These are phyloP conservation scores for Aspidoscelis tigris DNA, from an alignment of 2,113 vertebrate genomes.

Conservation along the genomic window DNA sequence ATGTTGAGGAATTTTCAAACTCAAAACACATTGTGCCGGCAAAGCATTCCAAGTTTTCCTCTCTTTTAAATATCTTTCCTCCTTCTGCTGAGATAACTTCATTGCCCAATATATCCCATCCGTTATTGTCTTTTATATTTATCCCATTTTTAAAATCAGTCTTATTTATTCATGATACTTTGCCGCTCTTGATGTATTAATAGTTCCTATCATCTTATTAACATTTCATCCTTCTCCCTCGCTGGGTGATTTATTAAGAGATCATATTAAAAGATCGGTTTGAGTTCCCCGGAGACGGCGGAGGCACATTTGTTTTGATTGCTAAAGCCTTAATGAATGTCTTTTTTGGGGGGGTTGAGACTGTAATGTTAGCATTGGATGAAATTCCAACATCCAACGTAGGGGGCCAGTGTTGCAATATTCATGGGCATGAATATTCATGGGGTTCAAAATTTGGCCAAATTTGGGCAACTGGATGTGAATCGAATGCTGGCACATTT, in stretches of 20 bases:
- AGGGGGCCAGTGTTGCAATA: neutral
- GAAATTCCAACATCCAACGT: neutral
- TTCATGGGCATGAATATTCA: too few species aligned
- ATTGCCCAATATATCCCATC: neutral
- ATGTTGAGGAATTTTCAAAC: neutral
- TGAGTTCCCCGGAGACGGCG: neutral
- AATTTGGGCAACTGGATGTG: too few species aligned
- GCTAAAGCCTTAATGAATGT: neutral
- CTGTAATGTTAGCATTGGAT: neutral
- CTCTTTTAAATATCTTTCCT: too few species aligned
- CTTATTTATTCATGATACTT: constrained; percentile 14
- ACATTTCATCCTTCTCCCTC: constrained; percentile 5
- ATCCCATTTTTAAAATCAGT: neutral
- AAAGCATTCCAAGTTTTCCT: too few species aligned
- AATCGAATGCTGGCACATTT: too few species aligned
- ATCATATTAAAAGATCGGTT: neutral
- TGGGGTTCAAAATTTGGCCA: too few species aligned
- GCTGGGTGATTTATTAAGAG: neutral
- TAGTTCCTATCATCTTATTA: constrained; percentile 1
- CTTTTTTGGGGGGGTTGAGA: neutral
- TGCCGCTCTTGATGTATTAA: neutral
- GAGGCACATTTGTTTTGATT: neutral
- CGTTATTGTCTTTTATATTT: neutral
- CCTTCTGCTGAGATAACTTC: neutral
- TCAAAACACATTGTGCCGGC: neutral